Conservation (phyloP, 1,140 invertebrate genomes). For the Catajapyx aquilonaris region DNA sequence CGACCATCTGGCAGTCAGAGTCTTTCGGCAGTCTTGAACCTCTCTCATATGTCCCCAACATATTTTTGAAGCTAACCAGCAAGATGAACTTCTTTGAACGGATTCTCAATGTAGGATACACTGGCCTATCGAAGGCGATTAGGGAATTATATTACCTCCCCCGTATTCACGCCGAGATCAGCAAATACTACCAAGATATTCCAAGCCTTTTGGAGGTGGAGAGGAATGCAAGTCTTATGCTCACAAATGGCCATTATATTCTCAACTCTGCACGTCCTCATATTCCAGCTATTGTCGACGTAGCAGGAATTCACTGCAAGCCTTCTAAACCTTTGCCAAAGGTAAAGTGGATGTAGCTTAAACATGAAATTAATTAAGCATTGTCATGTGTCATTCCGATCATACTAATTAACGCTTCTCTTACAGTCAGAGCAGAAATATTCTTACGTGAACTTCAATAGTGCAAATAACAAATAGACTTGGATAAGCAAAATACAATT, state of each 20-base stretch:
- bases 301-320: slow-evolving; percentile 11
- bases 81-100: slow-evolving; percentile 9
- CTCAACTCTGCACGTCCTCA: slow-evolving; percentile 7
- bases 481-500: too few species aligned
- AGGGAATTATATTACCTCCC: neutral
- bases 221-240: slow-evolving; percentile 9
- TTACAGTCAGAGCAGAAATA: too few species aligned
- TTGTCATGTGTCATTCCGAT: too few species aligned
- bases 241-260: slow-evolving; percentile 8
- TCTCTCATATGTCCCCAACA: slow-evolving; percentile 6
- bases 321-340: slow-evolving; percentile 8
- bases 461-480: too few species aligned
- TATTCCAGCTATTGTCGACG: slow-evolving; percentile 8
- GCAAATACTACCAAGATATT: neutral
- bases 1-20: neutral
- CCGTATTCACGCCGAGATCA: neutral
- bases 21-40: slow-evolving; percentile 3
- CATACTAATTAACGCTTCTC: too few species aligned
- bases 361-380: too few species aligned
- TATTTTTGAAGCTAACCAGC: neutral
- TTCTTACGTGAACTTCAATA: too few species aligned
- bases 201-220: slow-evolving; percentile 6
- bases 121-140: neutral
- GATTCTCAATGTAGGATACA: slow-evolving; percentile 1
- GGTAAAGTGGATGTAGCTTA: too few species aligned